Conservation (phyloP, 2,888 invertebrate genomes). For the Esperia sulphurella region DNA sequence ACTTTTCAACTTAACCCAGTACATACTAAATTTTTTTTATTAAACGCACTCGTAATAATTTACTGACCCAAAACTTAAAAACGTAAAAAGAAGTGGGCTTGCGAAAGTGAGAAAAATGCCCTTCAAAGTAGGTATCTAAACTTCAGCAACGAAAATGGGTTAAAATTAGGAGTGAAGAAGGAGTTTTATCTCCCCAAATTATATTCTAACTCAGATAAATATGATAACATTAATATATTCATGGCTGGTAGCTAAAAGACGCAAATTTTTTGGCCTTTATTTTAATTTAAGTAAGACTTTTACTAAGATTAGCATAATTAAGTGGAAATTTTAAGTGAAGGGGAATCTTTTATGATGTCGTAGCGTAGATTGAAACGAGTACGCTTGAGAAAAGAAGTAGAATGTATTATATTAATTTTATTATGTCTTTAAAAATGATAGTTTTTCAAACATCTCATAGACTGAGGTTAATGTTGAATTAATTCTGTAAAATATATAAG, state of each 20-base stretch:
- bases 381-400: too few species aligned
- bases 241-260: slow-evolving; percentile 6
- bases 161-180: slow-evolving; percentile 7
- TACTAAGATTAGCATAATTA: slow-evolving; percentile 18
- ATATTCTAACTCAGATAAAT: slow-evolving; percentile 22
- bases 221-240: slow-evolving; percentile 24
- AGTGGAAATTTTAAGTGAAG: slow-evolving; percentile 15
- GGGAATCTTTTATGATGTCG: slow-evolving; percentile 2
- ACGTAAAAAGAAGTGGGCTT: too few species aligned
- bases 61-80: too few species aligned
- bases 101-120: neutral
- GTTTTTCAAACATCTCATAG: too few species aligned
- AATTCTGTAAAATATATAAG: too few species aligned
- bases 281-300: slow-evolving; percentile 20
- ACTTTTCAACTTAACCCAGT: too few species aligned
- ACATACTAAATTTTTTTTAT: too few species aligned
- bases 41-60: too few species aligned
- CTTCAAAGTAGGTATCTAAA: slow-evolving; percentile 6
- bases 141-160: slow-evolving; percentile 3
- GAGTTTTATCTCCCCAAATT: slow-evolving; percentile 19
- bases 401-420: neutral
- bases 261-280: slow-evolving; percentile 21
- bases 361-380: neutral
- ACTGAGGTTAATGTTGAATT: too few species aligned
- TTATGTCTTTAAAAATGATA: too few species aligned